Conservation (phyloP, 2,888 invertebrate genomes). For the Phaonia tiefii region DNA sequence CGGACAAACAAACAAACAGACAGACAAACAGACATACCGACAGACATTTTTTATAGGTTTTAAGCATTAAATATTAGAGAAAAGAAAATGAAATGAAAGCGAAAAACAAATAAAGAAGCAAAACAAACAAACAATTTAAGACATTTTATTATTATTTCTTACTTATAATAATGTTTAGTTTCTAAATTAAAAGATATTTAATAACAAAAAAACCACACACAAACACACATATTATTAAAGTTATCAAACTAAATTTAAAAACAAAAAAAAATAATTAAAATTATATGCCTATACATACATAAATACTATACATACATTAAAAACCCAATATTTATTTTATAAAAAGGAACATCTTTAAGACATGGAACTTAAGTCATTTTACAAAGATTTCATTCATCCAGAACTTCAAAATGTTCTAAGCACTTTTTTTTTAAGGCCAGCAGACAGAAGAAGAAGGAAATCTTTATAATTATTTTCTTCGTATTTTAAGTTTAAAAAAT, state of each 20-base stretch:
- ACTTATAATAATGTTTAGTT: slow-evolving; percentile 45
- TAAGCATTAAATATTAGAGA: slow-evolving; percentile 59
- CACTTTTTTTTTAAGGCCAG: slow-evolving; percentile 66
- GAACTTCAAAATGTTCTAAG: slow-evolving; percentile 65
- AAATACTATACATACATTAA: slow-evolving; percentile 36
- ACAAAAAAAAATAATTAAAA: slow-evolving; percentile 53
- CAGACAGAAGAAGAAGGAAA: slow-evolving; percentile 49
- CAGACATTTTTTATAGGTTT: slow-evolving; percentile 52
- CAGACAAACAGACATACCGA: too few relatives aligned
- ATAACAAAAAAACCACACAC: slow-evolving; percentile 30
- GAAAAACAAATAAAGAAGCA: slow-evolving; percentile 43
- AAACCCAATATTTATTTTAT: slow-evolving; percentile 67
- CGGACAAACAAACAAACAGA: slow-evolving; percentile 47
- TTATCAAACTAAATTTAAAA: slow-evolving; percentile 60
- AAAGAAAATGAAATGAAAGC: slow-evolving; percentile 34
- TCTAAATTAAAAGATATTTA: slow-evolving; percentile 39
- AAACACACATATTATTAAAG: slow-evolving; percentile 48
- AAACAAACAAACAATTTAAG: slow-evolving; percentile 62
- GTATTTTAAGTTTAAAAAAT: slow-evolving; percentile 66
- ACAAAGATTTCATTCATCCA: slow-evolving; percentile 4
- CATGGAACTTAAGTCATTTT: slow-evolving; percentile 52
- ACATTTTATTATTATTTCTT: slow-evolving; percentile 50
- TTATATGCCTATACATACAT: slow-evolving; percentile 1
- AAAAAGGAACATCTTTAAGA: slow-evolving; percentile 48
- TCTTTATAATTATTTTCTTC: slow-evolving; percentile 61